Evolutionary conservation across 2,888 invertebrate genomes (phyloP), one percentile per base, ranked within the genome.

Genomic region (Ichneumoninae sp.): DNA sequence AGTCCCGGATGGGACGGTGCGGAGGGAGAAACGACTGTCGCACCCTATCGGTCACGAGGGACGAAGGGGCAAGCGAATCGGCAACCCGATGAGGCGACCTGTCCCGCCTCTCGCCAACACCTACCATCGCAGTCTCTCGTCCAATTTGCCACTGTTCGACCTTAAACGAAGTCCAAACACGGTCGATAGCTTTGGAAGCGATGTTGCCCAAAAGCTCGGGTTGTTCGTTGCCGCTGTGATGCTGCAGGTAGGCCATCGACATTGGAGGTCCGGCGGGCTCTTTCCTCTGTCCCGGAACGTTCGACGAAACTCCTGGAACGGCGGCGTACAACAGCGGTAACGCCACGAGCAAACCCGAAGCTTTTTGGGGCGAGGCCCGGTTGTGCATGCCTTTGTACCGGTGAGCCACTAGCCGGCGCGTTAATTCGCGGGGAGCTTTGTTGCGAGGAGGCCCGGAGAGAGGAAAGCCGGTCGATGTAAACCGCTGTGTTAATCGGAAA

Each of bases 141-240:
- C 86, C 86, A 86, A 87, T 87, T 89, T 86, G 86, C 85, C 83
- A 84, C 85, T 83, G 86, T 87, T 86, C 86, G 77, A 16, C 86
- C 83, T 83, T 47, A 16, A 85, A 83, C 85, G 85, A 76, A 26
- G 73, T 19, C 79, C 75, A 84, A 84, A 86, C 86, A 83, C 78
- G 76, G 84, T 83, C 78, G 85, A 88, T 87, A 79, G 80, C 73
- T 83, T 70, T 81, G 79, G 80, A 84, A 33, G 40, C 19, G 22
- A 33, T 19, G 44, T 30, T 19, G 57, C 30, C 63, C 22, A 50
- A 60, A 57, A 66, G 66, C 36, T 10, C 36, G 36, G 36, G 60
- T 68, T 66, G 66, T 44, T 68, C 66, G 68, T 77, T 77, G 73
- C 33, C 60, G 69, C 26, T 63, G 30, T 70, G 70, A 71, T 76